phyloP scores from a whole-genome alignment of 1,140 invertebrate genomes.

The Holcopasites calliopsidis region DNA sequence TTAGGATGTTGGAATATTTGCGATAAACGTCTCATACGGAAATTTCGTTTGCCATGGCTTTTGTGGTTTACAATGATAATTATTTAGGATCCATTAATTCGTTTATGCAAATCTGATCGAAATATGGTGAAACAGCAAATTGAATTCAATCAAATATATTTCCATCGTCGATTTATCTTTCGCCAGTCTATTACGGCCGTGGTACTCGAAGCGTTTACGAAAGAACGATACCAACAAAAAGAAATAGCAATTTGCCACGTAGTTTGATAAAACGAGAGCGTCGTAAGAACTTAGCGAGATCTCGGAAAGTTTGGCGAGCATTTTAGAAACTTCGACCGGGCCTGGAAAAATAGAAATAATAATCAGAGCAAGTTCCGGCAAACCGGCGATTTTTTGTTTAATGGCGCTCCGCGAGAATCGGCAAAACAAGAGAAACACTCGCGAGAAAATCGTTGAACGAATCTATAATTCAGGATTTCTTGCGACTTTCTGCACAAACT shows the following conservation, averaged over 20 bases:
- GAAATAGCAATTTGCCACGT: not conserved
- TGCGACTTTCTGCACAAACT: not conserved
- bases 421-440: not conserved
- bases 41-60: no score
- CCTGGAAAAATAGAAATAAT: not conserved
- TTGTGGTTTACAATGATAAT: no score
- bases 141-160: no score
- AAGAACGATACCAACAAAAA: not conserved
- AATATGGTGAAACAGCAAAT: no score
- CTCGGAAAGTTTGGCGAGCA: not conserved
- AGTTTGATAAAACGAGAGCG: not conserved
- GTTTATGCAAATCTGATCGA: no score
- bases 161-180: no score
- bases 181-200: no score
- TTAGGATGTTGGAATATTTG: no score
- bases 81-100: no score
- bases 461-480: conserved; percentile 13
- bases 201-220: not conserved
- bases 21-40: no score
- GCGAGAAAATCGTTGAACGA: not conserved
- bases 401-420: not conserved
- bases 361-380: not conserved
- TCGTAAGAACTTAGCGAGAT: not conserved
- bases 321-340: not conserved
- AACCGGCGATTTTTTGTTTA: not conserved